Percentiles rank a stretch among this genome's conserved stretches.
These are phyloP conservation scores for Meiosimyza decipiens DNA, from an alignment of 2,888 invertebrate species.

Conservation along the genomic window DNA sequence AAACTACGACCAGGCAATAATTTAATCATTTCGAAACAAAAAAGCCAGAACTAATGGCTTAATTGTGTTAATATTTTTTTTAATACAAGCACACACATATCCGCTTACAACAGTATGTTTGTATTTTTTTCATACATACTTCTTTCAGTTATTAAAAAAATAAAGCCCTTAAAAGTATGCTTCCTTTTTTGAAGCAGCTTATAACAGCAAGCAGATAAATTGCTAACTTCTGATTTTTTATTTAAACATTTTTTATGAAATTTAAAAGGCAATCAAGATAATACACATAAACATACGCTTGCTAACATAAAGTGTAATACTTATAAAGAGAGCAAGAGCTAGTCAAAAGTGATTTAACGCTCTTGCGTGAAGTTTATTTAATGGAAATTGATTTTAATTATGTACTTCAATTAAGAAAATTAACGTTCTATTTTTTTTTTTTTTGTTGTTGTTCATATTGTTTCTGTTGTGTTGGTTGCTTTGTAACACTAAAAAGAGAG, in stretches of 20 bases:
- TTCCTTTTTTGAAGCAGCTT: slow-evolving; percentile 1
- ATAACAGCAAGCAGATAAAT: slow-evolving; percentile 12
- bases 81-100: not conserved
- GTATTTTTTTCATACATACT: not conserved
- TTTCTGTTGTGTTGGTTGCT: not conserved
- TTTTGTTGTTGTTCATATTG: not conserved
- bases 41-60: not conserved
- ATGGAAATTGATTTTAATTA: slow-evolving; percentile 19
- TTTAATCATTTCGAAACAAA: not conserved
- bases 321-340: not conserved
- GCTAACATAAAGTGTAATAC: not conserved
- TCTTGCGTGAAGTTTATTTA: not conserved
- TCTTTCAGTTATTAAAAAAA: not conserved
- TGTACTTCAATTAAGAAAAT: slow-evolving; percentile 17
- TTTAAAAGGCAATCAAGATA: slow-evolving; percentile 26
- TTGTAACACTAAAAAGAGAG: too few species aligned
- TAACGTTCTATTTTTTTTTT: not conserved
- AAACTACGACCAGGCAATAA: slow-evolving; percentile 2
- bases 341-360: not conserved
- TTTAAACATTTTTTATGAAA: slow-evolving; percentile 6
- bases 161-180: too few species aligned
- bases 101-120: not conserved
- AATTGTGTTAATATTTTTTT: slow-evolving; percentile 1
- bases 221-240: not conserved
- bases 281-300: not conserved